Percentiles rank a stretch among this genome's conserved stretches.
These are phyloP conservation scores for Tiphia femorata DNA, from an alignment of 2,888 invertebrate species.

Conservation along the genomic window DNA sequence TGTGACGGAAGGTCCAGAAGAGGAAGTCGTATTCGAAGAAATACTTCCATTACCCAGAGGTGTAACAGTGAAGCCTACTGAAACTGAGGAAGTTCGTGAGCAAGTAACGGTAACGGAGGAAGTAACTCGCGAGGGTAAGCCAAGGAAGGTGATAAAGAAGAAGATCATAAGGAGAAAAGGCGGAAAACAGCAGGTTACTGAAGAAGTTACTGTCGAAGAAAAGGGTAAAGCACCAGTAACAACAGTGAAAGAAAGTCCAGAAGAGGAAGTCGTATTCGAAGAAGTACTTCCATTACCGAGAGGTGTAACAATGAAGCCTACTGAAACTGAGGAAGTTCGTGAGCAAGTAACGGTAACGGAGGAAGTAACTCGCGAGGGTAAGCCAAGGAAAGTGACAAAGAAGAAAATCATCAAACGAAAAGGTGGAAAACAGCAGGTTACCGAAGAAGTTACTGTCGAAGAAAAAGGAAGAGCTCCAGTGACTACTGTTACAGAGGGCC, in stretches of 20 bases:
- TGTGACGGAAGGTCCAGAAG: conserved; percentile 52
- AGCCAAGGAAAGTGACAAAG: conserved; percentile 61
- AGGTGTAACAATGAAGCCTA: conserved; percentile 64
- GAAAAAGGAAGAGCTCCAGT: conserved; percentile 61
- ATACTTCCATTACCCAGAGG: conserved; percentile 8
- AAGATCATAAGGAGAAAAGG: conserved; percentile 36
- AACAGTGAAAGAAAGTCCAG: conserved; percentile 33
- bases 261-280: conserved; percentile 52
- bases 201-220: conserved; percentile 35
- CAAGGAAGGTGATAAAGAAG: conserved; percentile 58
- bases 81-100: conserved; percentile 57
- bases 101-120: conserved; percentile 33
- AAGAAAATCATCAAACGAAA: conserved; percentile 50
- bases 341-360: conserved; percentile 52
- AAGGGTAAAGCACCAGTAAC: conserved; percentile 42
- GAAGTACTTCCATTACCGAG: conserved; percentile 45
- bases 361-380: conserved; percentile 61
- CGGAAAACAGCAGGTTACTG: conserved; percentile 57
- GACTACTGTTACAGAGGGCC: conserved; percentile 61
- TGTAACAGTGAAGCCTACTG: conserved; percentile 47
- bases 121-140: conserved; percentile 62
- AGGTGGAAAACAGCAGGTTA: conserved; percentile 56
- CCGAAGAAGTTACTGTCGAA: conserved; percentile 34
- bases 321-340: conserved; percentile 37
- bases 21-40: conserved; percentile 52